These are phyloP conservation scores for Herpetotheres cachinnans DNA, from an alignment of 2,113 vertebrate species.

Conservation along the genomic window DNA sequence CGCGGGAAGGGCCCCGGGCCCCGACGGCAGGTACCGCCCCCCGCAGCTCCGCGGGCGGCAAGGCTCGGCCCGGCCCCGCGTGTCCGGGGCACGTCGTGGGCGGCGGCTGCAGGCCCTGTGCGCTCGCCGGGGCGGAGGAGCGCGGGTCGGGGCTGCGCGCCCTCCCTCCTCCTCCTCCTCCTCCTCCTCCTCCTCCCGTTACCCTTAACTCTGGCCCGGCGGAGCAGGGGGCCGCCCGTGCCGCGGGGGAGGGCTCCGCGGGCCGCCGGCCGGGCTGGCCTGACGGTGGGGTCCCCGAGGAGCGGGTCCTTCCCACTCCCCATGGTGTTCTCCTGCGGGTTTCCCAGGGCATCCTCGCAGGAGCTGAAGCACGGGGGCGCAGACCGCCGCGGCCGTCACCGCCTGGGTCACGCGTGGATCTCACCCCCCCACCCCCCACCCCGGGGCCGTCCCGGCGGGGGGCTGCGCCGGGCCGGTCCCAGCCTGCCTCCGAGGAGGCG, in stretches of 20 bases:
- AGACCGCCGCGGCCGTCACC: background rate
- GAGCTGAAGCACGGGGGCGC: background rate
- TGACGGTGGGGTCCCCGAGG: too few relatives aligned
- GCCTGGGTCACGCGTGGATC: background rate
- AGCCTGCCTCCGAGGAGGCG: constrained; percentile 27
- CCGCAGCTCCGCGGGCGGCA: background rate
- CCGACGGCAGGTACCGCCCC: background rate
- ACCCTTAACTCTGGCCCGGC: background rate
- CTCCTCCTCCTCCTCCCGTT: background rate
- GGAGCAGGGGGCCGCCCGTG: background rate
- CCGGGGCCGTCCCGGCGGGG: background rate
- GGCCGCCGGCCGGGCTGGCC: background rate
- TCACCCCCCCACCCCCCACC: background rate
- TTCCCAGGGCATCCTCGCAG: background rate
- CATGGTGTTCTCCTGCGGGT: background rate
- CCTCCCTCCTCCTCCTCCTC: background rate
- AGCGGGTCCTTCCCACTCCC: background rate
- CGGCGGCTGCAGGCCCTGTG: background rate
- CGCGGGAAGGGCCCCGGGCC: background rate
- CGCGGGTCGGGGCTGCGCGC: background rate
- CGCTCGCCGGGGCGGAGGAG: background rate
- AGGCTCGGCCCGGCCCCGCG: background rate
- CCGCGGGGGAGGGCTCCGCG: too few relatives aligned
- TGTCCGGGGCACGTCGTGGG: background rate
- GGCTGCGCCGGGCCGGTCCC: background rate